phyloP scores from a whole-genome alignment of 2,797 vertebrate genomes.

The Oceanodroma leucorhoa region DNA sequence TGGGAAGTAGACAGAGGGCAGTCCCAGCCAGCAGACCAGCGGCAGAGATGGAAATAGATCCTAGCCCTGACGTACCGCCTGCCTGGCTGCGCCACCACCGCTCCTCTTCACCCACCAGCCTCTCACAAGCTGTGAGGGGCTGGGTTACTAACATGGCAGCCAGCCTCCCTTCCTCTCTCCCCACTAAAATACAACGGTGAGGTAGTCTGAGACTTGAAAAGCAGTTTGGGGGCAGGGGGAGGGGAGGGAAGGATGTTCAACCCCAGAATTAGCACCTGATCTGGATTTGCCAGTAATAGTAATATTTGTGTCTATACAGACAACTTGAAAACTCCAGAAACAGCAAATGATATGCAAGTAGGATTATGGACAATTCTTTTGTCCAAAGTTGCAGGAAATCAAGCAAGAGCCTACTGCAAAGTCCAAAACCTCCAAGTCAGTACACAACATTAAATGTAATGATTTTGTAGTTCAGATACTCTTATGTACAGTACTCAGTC shows the following conservation, averaged over 20 bases:
- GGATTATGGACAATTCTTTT: background rate
- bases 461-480: background rate
- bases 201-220: background rate
- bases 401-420: background rate
- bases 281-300: background rate
- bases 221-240: accelerated
- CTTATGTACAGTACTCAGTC: background rate
- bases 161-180: background rate
- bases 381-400: background rate
- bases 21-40: background rate
- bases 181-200: background rate
- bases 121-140: background rate
- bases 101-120: background rate
- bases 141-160: background rate
- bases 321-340: background rate
- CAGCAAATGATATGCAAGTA: background rate
- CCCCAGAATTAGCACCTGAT: background rate
- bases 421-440: background rate
- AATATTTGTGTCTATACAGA: background rate
- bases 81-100: background rate
- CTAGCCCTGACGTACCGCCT: accelerated
- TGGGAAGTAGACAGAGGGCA: background rate
- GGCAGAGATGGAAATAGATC: background rate
- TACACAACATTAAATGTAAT: background rate
- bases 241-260: background rate